Evolutionary conservation across 2,888 invertebrate genomes (phyloP).

Genomic region (Limnephilus marmoratus): DNA sequence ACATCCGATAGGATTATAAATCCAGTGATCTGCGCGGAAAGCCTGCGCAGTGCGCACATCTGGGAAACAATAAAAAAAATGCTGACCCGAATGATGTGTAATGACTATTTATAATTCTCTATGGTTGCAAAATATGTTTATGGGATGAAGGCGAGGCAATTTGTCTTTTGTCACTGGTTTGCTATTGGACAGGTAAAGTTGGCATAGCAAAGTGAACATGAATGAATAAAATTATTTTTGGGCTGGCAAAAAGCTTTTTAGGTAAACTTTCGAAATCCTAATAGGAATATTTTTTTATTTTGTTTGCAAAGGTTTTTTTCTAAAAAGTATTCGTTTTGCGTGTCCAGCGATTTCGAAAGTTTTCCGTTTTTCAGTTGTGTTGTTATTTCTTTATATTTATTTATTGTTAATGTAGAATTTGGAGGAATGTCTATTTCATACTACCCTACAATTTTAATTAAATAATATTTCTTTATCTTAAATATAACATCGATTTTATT

Average conservation of each 20-base stretch:
- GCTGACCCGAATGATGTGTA: neutral
- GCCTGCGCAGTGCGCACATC: constrained; percentile 19
- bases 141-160: constrained; percentile 27
- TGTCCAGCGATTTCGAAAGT: no score
- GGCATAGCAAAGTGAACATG: neutral
- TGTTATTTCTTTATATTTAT: no score
- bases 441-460: neutral
- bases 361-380: no score
- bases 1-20: constrained; percentile 34
- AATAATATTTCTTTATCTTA: neutral
- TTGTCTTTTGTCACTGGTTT: constrained; percentile 14
- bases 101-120: neutral
- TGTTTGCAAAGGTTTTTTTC: no score
- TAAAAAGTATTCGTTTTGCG: no score
- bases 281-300: no score
- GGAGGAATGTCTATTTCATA: no score
- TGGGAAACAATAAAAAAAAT: constrained; percentile 24
- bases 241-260: no score
- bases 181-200: neutral
- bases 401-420: no score
- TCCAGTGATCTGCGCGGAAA: neutral
- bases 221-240: neutral
- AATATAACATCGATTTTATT: neutral
- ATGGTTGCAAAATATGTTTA: neutral
- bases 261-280: no score